Conservation (phyloP, 2,888 invertebrate species). For the Melanargia galathea region DNA sequence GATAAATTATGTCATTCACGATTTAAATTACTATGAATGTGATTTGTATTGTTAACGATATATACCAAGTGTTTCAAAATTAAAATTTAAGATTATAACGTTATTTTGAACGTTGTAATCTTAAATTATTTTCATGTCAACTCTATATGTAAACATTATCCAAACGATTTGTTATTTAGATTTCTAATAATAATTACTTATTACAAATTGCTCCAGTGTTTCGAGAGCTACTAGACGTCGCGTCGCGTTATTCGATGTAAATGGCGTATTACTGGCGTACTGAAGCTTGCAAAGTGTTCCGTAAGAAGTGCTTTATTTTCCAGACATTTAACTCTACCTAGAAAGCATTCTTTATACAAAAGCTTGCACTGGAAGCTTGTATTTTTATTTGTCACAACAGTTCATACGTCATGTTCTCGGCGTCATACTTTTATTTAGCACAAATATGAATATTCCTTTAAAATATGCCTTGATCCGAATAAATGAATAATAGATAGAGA, state of each 20-base stretch:
- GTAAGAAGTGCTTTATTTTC: too few species aligned
- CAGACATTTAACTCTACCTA: neutral
- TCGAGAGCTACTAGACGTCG: too few species aligned
- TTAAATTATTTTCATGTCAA: too few species aligned
- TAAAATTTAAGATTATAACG: neutral
- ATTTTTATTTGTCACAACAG: too few species aligned
- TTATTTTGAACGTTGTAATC: too few species aligned
- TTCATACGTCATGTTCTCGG: too few species aligned
- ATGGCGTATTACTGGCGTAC: too few species aligned
- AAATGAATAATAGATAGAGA: slow-evolving; percentile 31
- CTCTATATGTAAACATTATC: too few species aligned
- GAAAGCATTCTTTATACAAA: neutral
- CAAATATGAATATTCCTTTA: slow-evolving; percentile 11
- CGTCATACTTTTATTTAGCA: neutral
- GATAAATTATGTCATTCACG: neutral
- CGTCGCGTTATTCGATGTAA: too few species aligned
- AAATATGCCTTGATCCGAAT: slow-evolving; percentile 18
- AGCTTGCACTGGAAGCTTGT: neutral
- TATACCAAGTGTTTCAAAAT: neutral
- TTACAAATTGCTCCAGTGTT: neutral
- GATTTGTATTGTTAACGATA: neutral
- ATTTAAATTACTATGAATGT: slow-evolving; percentile 1
- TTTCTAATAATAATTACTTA: too few species aligned
- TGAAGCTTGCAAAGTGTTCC: too few species aligned
- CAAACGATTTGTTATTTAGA: too few species aligned